Conservation (phyloP, 2,797 vertebrate genomes). For the Schizopygopsis malacanthus region DNA sequence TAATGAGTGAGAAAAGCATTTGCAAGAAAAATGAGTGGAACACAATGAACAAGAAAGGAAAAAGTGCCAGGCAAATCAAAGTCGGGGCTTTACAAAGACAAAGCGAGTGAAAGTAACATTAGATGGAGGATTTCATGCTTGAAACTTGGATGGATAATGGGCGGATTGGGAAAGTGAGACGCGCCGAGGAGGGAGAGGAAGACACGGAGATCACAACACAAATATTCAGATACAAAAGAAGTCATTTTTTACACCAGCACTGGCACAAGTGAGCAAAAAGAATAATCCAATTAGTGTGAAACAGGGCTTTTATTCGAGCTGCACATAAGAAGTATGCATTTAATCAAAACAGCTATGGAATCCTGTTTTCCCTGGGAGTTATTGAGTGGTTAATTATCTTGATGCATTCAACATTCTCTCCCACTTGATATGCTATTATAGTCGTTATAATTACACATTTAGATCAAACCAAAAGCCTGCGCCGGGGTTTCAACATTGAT, state of each 20-base stretch:
- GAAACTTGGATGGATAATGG: constrained; percentile 44
- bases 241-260: constrained; percentile 55
- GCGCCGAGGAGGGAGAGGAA: constrained; percentile 19
- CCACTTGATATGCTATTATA: constrained; percentile 67
- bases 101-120: constrained; percentile 22
- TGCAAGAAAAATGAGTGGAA: constrained; percentile 43
- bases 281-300: constrained; percentile 75
- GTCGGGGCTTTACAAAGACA: constrained; percentile 27
- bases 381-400: constrained; percentile 77
- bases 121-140: constrained; percentile 43
- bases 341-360: constrained; percentile 75
- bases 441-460: constrained; percentile 74
- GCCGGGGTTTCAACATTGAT: constrained; percentile 39
- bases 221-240: constrained; percentile 50
- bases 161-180: constrained; percentile 10
- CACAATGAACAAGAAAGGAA: constrained; percentile 40
- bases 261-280: constrained; percentile 45
- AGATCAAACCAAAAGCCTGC: constrained; percentile 63
- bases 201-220: constrained; percentile 27
- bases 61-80: constrained; percentile 27
- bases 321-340: constrained; percentile 69
- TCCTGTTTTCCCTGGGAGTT: constrained; percentile 63
- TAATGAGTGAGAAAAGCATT: constrained; percentile 47
- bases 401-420: constrained; percentile 61
- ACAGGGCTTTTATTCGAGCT: constrained; percentile 71